These are phyloP conservation scores for Machimus rusticus DNA, from an alignment of 2,888 invertebrate species.

Conservation along the genomic window DNA sequence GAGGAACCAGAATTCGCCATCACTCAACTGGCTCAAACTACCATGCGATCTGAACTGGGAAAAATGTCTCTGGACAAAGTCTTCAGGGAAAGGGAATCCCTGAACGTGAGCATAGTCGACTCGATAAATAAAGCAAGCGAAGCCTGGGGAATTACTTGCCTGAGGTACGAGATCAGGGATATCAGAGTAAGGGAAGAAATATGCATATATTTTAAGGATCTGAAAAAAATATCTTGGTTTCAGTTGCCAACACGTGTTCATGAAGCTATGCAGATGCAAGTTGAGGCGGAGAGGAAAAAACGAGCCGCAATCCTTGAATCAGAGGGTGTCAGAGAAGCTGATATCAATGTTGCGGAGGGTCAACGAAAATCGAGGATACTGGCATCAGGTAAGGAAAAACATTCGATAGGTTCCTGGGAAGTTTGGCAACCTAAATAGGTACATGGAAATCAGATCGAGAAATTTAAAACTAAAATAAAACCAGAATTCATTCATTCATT, in stretches of 20 bases:
- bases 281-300: conserved; percentile 97
- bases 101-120: conserved; percentile 94
- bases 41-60: conserved; percentile 98
- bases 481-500: too few species aligned
- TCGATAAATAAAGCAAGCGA: conserved; percentile 98
- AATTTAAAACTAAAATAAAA: too few species aligned
- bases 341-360: conserved; percentile 98
- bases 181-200: conserved; percentile 53
- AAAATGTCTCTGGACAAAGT: conserved; percentile 97
- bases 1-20: conserved; percentile 99
- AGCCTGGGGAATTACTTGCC: conserved; percentile 97
- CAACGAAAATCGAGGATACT: conserved; percentile 90
- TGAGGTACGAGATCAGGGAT: conserved; percentile 92
- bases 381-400: conserved; percentile 73
- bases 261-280: conserved; percentile 99
- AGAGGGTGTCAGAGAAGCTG: conserved; percentile 89
- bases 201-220: neutral
- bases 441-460: too few species aligned
- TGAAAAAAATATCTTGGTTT: conserved; percentile 17
- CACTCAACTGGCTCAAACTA: conserved; percentile 98
- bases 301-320: conserved; percentile 96
- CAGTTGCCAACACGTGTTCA: conserved; percentile 92
- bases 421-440: too few species aligned
- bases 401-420: neutral
- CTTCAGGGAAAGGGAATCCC: conserved; percentile 93